Base-by-base conservation (phyloP, 1,140 invertebrate genomes). In the Bombyx mandarina region DNA sequence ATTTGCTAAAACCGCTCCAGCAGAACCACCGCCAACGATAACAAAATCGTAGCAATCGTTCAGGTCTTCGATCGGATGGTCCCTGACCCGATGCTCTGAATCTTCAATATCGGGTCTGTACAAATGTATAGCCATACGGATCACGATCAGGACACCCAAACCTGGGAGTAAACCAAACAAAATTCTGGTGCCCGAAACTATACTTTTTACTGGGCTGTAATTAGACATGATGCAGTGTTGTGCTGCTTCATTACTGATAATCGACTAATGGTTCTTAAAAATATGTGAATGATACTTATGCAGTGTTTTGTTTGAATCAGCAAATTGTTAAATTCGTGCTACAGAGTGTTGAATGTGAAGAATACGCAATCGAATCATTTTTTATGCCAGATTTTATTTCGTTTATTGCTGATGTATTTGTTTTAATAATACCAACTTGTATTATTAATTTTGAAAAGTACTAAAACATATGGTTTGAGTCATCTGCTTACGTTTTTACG, bases 1-100 rank as follows among this genome's bases (percentile, higher is more conserved):
- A 51, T 91, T 93, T 0, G 95, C 95, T 42, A 98, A 50, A 0
- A 95, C 95, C 22, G 93, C 89, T 8, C 96, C 96, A 0, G 95
- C 94, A 1, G 94, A 93, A 6, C 96, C 96, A 6, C 90, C 95
- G 0, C 96, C 96, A 43, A 97, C 89, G 44, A 95, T 88, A 1
- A 95, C 90, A 56, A 94, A 95, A 73, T 95, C 94, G 57, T 95
- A 95, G 22, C 79, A 82, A 2, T 87, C 70, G 1, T 88, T 73
- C 7, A 94, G 69, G 8, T 90, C 60, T 4, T 83, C 67, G 1
- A 88, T 67, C 0, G 69, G 58, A 8, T 82, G 79, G 47, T 91
- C 88, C 45, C 78, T 77, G 0, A 93, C 82, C 7, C 92, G 88
- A 63, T 92, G 71, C 22, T 88, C 78, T 0, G 71, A 73, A 53